Base-by-base conservation (phyloP, 2,113 vertebrate genomes). In the Eurypyga helias region DNA sequence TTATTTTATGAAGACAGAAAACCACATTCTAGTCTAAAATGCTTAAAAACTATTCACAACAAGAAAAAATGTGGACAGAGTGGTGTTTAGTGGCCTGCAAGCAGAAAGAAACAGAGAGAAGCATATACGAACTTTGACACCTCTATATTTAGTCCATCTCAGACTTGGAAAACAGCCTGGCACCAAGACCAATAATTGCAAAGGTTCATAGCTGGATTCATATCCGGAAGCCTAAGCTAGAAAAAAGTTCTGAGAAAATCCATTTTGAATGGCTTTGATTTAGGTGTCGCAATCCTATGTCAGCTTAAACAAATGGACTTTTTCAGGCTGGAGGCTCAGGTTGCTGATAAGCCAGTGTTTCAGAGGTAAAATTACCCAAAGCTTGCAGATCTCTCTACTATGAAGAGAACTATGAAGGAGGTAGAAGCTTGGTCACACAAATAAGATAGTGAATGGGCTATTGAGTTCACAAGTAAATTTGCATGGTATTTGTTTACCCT, bases 401-500 rank as follows among this genome's bases (percentile, higher is more conserved):
- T 5, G 11, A 76, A 54, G 16, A 51, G 54, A 88, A 26, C 10
- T 75, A 7, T 31, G 55, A 28, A 83, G 31, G 7, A 83, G 4
- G 19, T 11, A 77, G 66, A 83, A 67, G 13, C 15, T 64, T 72
- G 18, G 29, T 49, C 43, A 41, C 28, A 51, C 7, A 54, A 48
- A 33, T 34, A 64, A 73, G 2, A 25, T 43, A 43, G 48, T 29
- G 12, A n/a, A 34, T 70, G 3, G 1, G 54, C 29, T 76, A 54
- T 17, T 6, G 2, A 84, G 20, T 17, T 17, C 46, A 36, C 0
- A 13, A 52, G 31, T 26, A 38, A 69, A 69, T 46, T 20, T 2
- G 17, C 6, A 48, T 0, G 0, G 17, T 36, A 46, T 38, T 45
- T 67, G 4, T 21, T 85, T 48, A 82, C 9, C 10, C 10, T 6